These are phyloP conservation scores for Cherax destructor DNA, from an alignment of 1,140 invertebrate species.

Conservation along the genomic window DNA sequence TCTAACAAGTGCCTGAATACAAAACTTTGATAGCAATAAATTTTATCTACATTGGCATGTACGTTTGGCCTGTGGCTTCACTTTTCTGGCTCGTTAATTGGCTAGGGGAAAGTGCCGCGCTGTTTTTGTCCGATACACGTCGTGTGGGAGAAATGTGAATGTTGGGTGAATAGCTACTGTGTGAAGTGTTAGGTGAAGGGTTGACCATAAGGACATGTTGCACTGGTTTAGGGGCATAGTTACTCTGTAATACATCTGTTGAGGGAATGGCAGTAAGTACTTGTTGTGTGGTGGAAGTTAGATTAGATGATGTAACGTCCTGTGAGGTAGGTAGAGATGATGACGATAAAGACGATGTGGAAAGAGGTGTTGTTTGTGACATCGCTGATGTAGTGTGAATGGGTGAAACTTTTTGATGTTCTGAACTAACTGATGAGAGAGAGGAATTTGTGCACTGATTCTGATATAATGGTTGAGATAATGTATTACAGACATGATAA, in stretches of 20 bases:
- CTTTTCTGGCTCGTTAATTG: slow-evolving; percentile 15
- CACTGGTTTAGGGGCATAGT: slow-evolving; percentile 22
- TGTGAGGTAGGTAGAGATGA: neutral
- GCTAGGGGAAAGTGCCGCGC: neutral
- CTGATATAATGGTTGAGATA: slow-evolving; percentile 18
- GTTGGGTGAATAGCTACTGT: neutral
- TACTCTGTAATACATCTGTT: slow-evolving; percentile 4
- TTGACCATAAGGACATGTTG: neutral
- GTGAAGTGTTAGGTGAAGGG: neutral
- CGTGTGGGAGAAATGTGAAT: slow-evolving; percentile 8
- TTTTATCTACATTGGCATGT: slow-evolving; percentile 26
- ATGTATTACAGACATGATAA: neutral
- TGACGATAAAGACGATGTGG: neutral
- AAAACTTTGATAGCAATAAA: neutral
- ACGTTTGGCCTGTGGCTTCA: slow-evolving; percentile 19
- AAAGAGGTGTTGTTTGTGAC: neutral
- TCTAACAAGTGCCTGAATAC: slow-evolving; percentile 15
- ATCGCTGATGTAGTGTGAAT: neutral
- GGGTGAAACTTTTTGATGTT: slow-evolving; percentile 35
- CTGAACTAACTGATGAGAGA: neutral
- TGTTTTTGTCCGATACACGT: neutral
- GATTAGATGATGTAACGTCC: neutral
- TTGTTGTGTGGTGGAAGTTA: slow-evolving; percentile 4
- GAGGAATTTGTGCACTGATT: slow-evolving; percentile 7
- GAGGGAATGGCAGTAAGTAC: slow-evolving; percentile 5